These are phyloP conservation scores for Rhagoletis zephyria DNA, from an alignment of 1,140 invertebrate species.

Conservation along the genomic window DNA sequence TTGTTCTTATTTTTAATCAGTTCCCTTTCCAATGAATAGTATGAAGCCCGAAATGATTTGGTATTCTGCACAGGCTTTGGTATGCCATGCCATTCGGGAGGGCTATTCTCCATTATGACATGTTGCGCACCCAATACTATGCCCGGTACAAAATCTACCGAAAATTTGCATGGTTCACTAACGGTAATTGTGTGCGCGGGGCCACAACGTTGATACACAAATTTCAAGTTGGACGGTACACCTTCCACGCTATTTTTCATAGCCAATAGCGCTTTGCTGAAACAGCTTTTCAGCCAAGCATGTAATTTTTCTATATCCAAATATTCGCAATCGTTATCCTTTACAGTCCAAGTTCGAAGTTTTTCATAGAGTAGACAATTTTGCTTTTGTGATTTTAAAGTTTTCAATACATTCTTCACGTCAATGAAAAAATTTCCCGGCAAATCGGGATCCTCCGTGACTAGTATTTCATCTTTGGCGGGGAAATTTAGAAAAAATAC, in stretches of 20 bases:
- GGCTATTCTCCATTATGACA: slow-evolving; percentile 54
- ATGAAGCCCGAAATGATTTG: slow-evolving; percentile 64
- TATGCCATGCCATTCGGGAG: slow-evolving; percentile 62
- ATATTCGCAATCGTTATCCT: neutral
- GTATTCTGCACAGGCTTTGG: slow-evolving; percentile 63
- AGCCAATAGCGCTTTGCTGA: slow-evolving; percentile 53
- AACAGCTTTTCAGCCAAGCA: slow-evolving; percentile 55
- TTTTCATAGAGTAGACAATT: neutral
- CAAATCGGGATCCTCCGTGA: neutral
- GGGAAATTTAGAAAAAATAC: too few species aligned
- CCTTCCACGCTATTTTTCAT: slow-evolving; percentile 59
- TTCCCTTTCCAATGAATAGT: slow-evolving; percentile 59
- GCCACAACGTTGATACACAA: slow-evolving; percentile 60
- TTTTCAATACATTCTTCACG: neutral
- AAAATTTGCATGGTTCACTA: slow-evolving; percentile 56
- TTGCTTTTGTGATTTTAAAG: neutral
- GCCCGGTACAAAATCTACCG: slow-evolving; percentile 66
- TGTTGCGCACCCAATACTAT: slow-evolving; percentile 59
- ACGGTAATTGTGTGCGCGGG: slow-evolving; percentile 65
- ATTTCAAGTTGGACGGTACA: slow-evolving; percentile 21
- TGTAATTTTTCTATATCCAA: slow-evolving; percentile 61
- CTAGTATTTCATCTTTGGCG: too few species aligned
- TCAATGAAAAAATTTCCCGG: neutral
- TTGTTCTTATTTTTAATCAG: slow-evolving; percentile 58
- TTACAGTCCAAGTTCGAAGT: neutral